A percentile compares a stretch with the other conserved stretches of the same genome.
Evolutionary conservation across 2,113 vertebrate genomes (phyloP).

Genomic region (Felis catus): DNA sequence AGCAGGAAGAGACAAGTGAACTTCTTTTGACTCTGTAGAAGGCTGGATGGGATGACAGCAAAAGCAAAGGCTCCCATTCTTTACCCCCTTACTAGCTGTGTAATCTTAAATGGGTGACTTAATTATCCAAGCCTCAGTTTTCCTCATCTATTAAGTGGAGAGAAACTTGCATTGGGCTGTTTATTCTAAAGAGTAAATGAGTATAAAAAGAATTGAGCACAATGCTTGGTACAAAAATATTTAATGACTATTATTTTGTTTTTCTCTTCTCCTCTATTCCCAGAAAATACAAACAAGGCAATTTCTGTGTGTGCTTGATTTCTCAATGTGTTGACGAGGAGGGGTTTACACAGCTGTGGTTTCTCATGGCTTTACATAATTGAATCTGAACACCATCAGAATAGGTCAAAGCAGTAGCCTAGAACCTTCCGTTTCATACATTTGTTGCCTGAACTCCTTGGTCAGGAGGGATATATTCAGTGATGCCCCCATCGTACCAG

Average conservation of each 20-base stretch:
- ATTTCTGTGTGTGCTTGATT: not conserved
- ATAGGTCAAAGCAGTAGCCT: not conserved
- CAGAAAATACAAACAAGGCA: not conserved
- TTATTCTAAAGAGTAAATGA: constrained; percentile 7
- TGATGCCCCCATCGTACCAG: not conserved
- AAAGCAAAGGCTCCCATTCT: not conserved
- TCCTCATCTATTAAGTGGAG: not conserved
- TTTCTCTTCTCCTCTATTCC: not conserved
- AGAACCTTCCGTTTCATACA: not conserved
- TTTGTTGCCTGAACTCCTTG: not conserved
- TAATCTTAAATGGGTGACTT: not conserved
- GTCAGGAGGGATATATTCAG: not conserved
- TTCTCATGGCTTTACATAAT: not conserved
- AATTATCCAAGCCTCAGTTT: not conserved
- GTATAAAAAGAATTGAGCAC: not conserved
- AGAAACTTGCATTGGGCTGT: not conserved
- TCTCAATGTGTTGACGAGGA: not conserved
- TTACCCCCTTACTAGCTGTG: not conserved
- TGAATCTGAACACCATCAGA: not conserved
- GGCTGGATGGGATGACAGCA: not conserved
- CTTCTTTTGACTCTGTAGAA: not conserved
- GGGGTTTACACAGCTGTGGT: not conserved
- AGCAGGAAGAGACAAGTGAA: not conserved
- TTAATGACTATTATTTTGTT: not conserved
- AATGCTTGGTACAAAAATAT: not conserved